phyloP scores from a whole-genome alignment of 2,113 vertebrate genomes.

The Recurvirostra avosetta region DNA sequence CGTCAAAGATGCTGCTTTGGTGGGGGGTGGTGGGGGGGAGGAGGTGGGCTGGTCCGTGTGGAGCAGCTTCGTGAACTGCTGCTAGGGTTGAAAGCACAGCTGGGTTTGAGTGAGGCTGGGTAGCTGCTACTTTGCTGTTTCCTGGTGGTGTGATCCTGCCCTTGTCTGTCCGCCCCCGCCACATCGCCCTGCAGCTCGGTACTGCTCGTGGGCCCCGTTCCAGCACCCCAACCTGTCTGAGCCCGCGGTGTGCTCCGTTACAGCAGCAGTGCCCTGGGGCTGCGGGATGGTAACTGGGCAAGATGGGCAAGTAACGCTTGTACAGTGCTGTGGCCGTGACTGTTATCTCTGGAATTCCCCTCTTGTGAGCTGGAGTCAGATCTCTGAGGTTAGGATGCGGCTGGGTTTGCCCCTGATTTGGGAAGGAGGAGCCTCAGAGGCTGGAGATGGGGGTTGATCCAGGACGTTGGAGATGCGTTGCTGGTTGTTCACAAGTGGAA shows the following conservation, averaged over 20 bases:
- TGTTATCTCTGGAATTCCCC: neutral
- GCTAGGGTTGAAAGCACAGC: neutral
- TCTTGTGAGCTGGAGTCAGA: neutral
- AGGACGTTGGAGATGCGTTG: neutral
- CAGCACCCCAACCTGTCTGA: accelerated
- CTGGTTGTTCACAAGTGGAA: neutral
- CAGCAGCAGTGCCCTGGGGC: neutral
- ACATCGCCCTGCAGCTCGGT: neutral
- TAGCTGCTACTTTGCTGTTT: neutral
- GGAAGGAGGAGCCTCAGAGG: neutral
- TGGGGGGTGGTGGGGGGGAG: neutral
- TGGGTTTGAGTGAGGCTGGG: neutral
- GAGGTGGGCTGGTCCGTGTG: neutral
- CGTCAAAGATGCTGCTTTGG: neutral
- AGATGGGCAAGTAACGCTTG: neutral
- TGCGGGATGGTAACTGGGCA: neutral
- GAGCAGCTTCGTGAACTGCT: neutral
- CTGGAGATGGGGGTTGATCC: neutral
- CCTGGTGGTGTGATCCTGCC: neutral
- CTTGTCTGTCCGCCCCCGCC: neutral
- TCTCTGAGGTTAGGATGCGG: neutral
- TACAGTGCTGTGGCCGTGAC: neutral
- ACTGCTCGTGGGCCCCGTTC: accelerated
- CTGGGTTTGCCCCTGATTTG: neutral
- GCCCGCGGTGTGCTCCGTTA: accelerated